phyloP scores from a whole-genome alignment of 1,140 invertebrate species.

The Cydia strobilella region DNA sequence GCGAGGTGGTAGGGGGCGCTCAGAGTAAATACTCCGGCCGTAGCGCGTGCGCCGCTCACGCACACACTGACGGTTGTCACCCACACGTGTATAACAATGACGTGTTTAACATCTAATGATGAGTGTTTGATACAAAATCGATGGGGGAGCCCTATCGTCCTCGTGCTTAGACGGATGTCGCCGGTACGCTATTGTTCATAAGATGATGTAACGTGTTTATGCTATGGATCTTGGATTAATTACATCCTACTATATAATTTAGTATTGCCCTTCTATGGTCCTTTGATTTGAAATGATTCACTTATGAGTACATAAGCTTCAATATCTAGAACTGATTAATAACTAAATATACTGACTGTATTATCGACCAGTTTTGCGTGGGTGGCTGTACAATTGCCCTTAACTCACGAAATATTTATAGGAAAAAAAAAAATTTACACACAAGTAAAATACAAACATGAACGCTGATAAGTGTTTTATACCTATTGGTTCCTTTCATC shows the following conservation, averaged over 20 bases:
- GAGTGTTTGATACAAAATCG: constrained; percentile 37
- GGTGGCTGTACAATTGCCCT: not conserved
- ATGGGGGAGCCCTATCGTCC: constrained; percentile 45
- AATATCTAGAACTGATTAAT: not conserved
- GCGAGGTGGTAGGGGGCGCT: constrained; percentile 71
- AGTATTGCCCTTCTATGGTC: not conserved
- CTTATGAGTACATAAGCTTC: not conserved
- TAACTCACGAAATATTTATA: not conserved
- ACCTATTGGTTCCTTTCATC: too few species aligned
- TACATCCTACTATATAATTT: constrained; percentile 24
- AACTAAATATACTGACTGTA: not conserved
- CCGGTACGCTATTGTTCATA: constrained; percentile 35
- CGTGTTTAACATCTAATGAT: constrained; percentile 41
- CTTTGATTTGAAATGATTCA: not conserved
- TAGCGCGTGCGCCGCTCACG: constrained; percentile 66
- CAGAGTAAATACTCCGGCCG: constrained; percentile 70
- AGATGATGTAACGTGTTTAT: constrained; percentile 35
- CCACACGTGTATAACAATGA: constrained; percentile 45
- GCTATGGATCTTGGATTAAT: constrained; percentile 22
- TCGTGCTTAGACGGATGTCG: constrained; percentile 40
- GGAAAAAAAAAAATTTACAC: not conserved
- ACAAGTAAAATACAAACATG: too few species aligned
- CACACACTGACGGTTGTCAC: constrained; percentile 49
- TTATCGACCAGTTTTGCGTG: not conserved
- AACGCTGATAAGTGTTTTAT: too few species aligned